Percentiles rank a stretch among this genome's conserved stretches.
These are phyloP conservation scores for Pollimyrus isidori DNA, from an alignment of 2,113 vertebrate genomes.

Conservation along the genomic window DNA sequence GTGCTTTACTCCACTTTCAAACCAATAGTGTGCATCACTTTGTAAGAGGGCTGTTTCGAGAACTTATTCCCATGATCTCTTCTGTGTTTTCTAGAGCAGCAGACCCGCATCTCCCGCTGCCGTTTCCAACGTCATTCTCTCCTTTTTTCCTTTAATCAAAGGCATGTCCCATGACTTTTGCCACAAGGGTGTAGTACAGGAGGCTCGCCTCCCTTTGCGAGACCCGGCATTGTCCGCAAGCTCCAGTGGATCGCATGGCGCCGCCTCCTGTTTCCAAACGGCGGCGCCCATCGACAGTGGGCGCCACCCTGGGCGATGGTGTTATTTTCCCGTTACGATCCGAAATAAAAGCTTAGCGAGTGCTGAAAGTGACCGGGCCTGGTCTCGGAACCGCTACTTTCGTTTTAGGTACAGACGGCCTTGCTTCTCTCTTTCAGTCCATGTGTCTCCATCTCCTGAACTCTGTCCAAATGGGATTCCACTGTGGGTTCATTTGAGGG, in stretches of 20 bases:
- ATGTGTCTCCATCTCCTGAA: conserved; percentile 68
- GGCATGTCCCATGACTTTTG: conserved; percentile 10
- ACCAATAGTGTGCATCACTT: neutral
- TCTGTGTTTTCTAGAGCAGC: neutral
- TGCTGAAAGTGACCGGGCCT: neutral
- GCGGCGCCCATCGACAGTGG: neutral
- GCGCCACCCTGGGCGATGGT: neutral
- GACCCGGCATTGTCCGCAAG: neutral
- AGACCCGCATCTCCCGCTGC: neutral
- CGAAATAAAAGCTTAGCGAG: neutral
- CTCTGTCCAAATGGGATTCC: conserved; percentile 74
- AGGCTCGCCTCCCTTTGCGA: neutral
- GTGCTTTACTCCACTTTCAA: neutral
- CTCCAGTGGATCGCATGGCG: neutral
- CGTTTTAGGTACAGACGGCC: conserved; percentile 19
- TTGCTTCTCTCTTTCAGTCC: conserved; percentile 38
- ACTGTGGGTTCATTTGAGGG: conserved; percentile 82
- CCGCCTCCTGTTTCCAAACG: neutral
- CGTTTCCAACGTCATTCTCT: neutral
- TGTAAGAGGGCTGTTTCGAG: neutral
- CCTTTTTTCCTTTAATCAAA: neutral
- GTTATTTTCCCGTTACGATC: neutral
- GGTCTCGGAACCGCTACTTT: neutral
- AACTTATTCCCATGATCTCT: neutral
- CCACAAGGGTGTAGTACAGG: neutral